A percentile compares a stretch with the other conserved stretches of the same genome.
Conservation (phyloP, 2,113 vertebrate species). For the Poeciliopsis prolifica region DNA sequence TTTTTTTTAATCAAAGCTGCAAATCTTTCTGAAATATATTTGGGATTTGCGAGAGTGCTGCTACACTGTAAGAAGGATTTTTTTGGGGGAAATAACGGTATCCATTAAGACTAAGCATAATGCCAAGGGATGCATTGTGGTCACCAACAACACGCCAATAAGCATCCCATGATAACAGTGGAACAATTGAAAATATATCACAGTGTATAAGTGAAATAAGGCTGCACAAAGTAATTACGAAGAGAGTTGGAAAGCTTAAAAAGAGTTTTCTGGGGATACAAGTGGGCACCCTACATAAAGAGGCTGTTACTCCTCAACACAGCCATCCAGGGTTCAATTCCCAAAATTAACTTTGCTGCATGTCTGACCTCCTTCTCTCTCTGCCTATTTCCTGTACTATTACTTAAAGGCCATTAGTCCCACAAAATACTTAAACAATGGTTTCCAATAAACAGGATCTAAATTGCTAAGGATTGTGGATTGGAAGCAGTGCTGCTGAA, state of each 20-base stretch:
- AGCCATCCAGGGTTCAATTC: neutral
- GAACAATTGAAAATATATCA: too few species aligned
- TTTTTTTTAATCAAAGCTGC: neutral
- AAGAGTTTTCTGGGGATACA: too few species aligned
- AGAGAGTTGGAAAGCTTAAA: too few species aligned
- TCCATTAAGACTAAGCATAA: neutral
- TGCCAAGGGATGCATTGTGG: neutral
- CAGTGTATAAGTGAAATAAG: too few species aligned
- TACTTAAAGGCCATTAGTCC: neutral
- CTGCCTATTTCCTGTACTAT: neutral
- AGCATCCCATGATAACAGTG: too few species aligned
- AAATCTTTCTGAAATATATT: constrained; percentile 19
- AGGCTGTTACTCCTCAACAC: neutral
- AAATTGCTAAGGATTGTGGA: neutral
- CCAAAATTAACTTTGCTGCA: neutral
- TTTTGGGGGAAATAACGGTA: neutral
- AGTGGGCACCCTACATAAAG: neutral
- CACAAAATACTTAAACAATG: neutral
- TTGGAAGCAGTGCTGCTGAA: neutral
- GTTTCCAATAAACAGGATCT: neutral
- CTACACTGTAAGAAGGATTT: neutral
- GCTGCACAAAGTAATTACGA: too few species aligned
- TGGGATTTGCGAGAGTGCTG: constrained; percentile 6
- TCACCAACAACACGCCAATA: too few species aligned
- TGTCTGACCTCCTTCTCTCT: neutral